A percentile compares a stretch with the other conserved stretches of the same genome.
Conservation (phyloP, 92 coral and sea anemone genomes). For the Porites rus region DNA sequence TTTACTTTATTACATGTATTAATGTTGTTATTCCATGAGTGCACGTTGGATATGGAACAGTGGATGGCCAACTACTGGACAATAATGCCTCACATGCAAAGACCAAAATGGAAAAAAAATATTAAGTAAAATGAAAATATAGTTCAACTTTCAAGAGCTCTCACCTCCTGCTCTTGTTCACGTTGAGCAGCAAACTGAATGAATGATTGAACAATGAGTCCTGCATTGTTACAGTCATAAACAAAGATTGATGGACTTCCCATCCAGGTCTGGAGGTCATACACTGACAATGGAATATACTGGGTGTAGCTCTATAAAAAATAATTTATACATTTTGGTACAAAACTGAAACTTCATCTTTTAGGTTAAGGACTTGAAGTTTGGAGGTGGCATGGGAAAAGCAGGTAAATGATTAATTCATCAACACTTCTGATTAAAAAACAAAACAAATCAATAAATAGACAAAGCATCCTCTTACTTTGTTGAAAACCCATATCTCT, state of each 20-base stretch:
- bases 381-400: too few relatives aligned
- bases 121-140: too few relatives aligned
- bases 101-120: too few relatives aligned
- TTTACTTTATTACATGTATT: too few relatives aligned
- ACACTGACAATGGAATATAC: constrained; percentile 95
- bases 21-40: too few relatives aligned
- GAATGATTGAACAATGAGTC: constrained; percentile 90
- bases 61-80: too few relatives aligned
- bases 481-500: constrained; percentile 99
- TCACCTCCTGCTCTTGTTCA: constrained; percentile 96
- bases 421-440: too few relatives aligned
- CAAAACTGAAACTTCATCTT: too few relatives aligned
- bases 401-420: too few relatives aligned
- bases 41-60: too few relatives aligned
- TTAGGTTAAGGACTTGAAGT: too few relatives aligned
- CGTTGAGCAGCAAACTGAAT: constrained; percentile 91
- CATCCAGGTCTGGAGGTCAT: constrained; percentile 99
- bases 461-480: constrained; percentile 58
- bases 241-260: constrained; percentile 99
- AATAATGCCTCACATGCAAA: too few relatives aligned
- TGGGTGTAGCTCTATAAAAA: constrained; percentile 90
- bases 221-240: constrained; percentile 98
- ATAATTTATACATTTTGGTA: not conserved
- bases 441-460: not conserved
- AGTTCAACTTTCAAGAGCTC: not conserved